Evolutionary conservation across 2,888 invertebrate genomes (phyloP), one percentile per base, ranked within the genome.

Genomic region (Gymnosoma rotundatum): DNA sequence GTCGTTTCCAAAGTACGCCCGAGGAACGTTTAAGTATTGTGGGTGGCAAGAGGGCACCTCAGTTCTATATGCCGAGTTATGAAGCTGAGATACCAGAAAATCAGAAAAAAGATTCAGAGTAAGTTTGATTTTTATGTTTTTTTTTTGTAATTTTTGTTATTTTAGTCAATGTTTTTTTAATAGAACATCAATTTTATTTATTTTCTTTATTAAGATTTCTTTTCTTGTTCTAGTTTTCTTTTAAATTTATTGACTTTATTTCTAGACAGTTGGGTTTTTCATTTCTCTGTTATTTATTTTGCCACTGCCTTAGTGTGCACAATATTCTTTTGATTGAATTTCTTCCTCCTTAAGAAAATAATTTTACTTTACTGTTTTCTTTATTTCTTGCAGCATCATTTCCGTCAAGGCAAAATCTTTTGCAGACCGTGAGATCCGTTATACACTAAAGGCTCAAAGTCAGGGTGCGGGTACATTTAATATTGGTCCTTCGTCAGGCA

Each of bases 341-440:
- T 63, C 50, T 16, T 12, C 12, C 58, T 76, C 67, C 61, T 73
- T 76, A 76, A 67, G n/a, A n/a, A 69, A 69, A 42, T 69, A 45
- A 52, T 84, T 80, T 75, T 64, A 70, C 76, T 61, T 76, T 80
- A 48, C n/a, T 63, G 20, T 72, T 45, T 56, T 73, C 32, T 74
- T 32, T 67, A 58, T 64, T 86, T 87, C 75, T 88, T 94, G 80
- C 94, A 98, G 98, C 92, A 98, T 98, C 75, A 97, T 98, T 91
- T 98, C 98, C 48, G 97, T 99, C 86, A 98, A 98, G 93, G 99
- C 99, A 4, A 98, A 98, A 92, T 98, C 98, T 1, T 99, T 99
- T 91, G 98, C 98, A 85, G 98, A 98, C 92, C 95, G 98, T 75
- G 98, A 98, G 92, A 98, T 98, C 88, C 96, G 98, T n/a, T 99